Conservation (phyloP, 2,797 vertebrate species). For the Aeoliscus strigatus region DNA sequence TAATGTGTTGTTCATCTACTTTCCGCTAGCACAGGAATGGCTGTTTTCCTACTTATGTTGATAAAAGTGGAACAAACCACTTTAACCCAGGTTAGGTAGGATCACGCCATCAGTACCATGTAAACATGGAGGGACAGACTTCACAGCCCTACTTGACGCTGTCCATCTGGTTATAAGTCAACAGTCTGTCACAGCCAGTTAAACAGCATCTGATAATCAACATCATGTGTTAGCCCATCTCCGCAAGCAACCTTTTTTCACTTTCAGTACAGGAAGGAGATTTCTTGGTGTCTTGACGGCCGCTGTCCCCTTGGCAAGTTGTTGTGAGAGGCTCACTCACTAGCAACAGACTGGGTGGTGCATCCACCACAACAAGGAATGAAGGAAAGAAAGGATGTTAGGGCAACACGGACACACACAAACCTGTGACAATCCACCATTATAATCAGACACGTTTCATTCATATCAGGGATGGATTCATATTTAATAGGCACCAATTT, state of each 20-base stretch:
- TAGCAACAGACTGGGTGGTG: slow-evolving; percentile 21
- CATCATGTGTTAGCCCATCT: not conserved
- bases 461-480: not conserved
- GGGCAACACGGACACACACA: slow-evolving; percentile 1
- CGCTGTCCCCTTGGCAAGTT: slow-evolving; percentile 32
- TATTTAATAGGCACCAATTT: too few relatives aligned
- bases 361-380: slow-evolving; percentile 15
- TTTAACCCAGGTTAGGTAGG: too few relatives aligned
- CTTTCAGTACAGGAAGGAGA: slow-evolving; percentile 51
- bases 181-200: too few relatives aligned
- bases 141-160: too few relatives aligned
- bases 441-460: not conserved
- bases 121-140: too few relatives aligned
- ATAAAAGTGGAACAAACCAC: too few relatives aligned
- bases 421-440: slow-evolving; percentile 8
- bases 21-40: too few relatives aligned
- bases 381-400: slow-evolving; percentile 1
- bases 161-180: too few relatives aligned
- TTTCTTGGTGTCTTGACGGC: slow-evolving; percentile 35
- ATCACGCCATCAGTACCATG: too few relatives aligned
- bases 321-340: slow-evolving; percentile 3
- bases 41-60: too few relatives aligned
- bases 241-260: slow-evolving; percentile 25
- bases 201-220: not conserved
- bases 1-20: too few relatives aligned